phyloP scores from a whole-genome alignment of 2,797 vertebrate genomes.

The Hozukius guyotensis region DNA sequence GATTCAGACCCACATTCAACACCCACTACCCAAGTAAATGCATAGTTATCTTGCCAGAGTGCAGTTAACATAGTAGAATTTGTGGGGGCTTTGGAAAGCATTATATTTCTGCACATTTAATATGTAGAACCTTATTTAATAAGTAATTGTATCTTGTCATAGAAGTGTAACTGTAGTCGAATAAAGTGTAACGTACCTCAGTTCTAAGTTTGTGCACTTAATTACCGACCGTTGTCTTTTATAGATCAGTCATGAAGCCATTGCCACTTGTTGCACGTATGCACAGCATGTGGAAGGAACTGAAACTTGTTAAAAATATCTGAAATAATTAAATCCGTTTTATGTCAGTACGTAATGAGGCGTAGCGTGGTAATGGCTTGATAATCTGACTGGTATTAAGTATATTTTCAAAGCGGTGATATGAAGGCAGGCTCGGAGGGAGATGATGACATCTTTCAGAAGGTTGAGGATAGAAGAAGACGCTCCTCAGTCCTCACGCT shows the following conservation, averaged over 20 bases:
- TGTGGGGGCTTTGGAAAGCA: not conserved
- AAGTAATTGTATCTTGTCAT: not conserved
- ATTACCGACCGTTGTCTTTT: not conserved
- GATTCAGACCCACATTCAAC: not conserved
- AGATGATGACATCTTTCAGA: conserved; percentile 28
- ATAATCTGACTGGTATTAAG: conserved; percentile 36
- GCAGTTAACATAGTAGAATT: not conserved
- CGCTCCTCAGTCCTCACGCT: not conserved
- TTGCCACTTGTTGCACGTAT: no score
- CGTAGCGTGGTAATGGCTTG: not conserved
- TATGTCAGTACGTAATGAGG: conserved; percentile 9
- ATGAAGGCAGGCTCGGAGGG: conserved; percentile 11
- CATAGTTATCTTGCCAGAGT: not conserved
- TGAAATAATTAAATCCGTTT: conserved; percentile 17
- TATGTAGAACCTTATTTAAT: not conserved
- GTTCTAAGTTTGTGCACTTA: not conserved
- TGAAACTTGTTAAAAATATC: not conserved
- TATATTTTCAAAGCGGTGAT: conserved; percentile 5
- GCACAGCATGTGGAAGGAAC: not conserved
- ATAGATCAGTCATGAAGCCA: conserved; percentile 1
- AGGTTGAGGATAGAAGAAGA: conserved; percentile 22
- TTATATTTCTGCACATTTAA: not conserved
- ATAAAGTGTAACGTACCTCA: not conserved
- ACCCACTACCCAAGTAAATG: not conserved
- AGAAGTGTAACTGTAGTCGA: not conserved